Evolutionary conservation across 1,140 invertebrate genomes (phyloP).

Genomic region (Halyomorpha halys): DNA sequence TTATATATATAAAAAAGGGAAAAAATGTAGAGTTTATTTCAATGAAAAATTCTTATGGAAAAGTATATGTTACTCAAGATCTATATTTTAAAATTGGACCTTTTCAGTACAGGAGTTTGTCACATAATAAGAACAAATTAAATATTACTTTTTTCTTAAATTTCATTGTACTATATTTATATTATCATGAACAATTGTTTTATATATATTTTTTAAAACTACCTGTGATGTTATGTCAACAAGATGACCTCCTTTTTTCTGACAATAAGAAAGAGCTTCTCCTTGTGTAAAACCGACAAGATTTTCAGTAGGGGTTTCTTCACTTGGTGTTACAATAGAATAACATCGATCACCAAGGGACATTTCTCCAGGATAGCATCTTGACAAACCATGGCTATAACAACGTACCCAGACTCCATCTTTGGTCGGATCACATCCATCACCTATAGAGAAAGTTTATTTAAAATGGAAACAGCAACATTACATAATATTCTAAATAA

Average conservation of each 20-base stretch:
- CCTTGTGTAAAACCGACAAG: constrained; percentile 38
- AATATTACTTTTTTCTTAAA: too few species aligned
- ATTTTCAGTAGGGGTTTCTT: constrained; percentile 31
- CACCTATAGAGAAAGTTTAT: background rate
- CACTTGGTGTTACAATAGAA: constrained; percentile 30
- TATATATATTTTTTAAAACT: constrained; percentile 14
- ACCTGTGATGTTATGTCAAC: constrained; percentile 41
- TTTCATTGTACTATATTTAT: too few species aligned
- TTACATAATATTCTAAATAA: too few species aligned
- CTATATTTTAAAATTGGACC: too few species aligned
- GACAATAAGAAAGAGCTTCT: constrained; percentile 41
- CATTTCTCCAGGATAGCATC: constrained; percentile 40
- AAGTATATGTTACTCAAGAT: too few species aligned
- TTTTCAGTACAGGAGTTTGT: too few species aligned
- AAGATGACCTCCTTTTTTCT: constrained; percentile 38
- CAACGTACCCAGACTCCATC: constrained; percentile 42
- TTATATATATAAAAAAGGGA: too few species aligned
- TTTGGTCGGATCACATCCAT: constrained; percentile 33
- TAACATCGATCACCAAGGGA: constrained; percentile 36
- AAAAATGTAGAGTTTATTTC: too few species aligned
- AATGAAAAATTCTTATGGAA: too few species aligned
- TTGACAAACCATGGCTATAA: constrained; percentile 38
- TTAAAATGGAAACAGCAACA: too few species aligned
- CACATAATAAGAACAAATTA: too few species aligned
- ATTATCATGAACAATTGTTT: too few species aligned